These are phyloP conservation scores for Tyto alba DNA, from an alignment of 2,113 vertebrate species.

Conservation along the genomic window DNA sequence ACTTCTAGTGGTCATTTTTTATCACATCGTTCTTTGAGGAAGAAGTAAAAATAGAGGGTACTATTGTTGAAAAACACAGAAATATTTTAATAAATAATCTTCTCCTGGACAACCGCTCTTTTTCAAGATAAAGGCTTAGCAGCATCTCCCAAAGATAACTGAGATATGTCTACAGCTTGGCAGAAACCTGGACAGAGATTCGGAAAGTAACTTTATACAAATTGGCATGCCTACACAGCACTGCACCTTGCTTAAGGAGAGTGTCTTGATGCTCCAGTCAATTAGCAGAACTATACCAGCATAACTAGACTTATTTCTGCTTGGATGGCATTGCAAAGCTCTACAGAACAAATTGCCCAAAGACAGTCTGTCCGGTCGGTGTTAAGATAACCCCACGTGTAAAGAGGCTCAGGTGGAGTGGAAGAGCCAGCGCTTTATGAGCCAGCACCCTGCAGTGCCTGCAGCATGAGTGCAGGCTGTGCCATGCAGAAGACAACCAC, in stretches of 20 bases:
- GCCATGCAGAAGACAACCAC: not conserved
- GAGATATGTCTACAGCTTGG: not conserved
- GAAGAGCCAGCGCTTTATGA: not conserved
- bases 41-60: not conserved
- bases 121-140: not conserved
- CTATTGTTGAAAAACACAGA: not conserved
- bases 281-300: not conserved
- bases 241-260: not conserved
- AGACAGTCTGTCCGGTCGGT: not conserved
- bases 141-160: not conserved
- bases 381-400: not conserved
- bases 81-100: not conserved
- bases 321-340: not conserved
- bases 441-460: not conserved
- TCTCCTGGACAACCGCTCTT: not conserved
- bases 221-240: not conserved
- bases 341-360: not conserved
- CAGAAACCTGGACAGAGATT: not conserved
- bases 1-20: not conserved
- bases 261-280: not conserved
- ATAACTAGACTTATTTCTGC: not conserved
- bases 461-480: not conserved
- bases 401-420: not conserved
- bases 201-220: not conserved
- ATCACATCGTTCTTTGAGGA: not conserved